Base-by-base conservation (phyloP, 2,113 vertebrate species). In the Rhinopomastus cyanomelas region DNA sequence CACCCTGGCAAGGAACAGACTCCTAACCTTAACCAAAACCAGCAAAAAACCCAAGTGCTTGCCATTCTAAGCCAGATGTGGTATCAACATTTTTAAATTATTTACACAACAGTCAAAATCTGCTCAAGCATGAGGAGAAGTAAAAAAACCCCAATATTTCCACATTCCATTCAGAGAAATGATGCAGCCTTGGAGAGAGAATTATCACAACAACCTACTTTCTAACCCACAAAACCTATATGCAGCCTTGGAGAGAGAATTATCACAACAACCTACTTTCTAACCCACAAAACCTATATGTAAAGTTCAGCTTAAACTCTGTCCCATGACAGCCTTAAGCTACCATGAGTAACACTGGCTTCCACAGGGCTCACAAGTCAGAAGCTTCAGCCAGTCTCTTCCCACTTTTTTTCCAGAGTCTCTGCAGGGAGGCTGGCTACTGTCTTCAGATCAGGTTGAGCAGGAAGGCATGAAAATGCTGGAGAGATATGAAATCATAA, bases 311-410 rank as follows among this genome's bases (percentile, higher is more conserved):
- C 51, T 25, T 52, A 68, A 92, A 66, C 42, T 74, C 68, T 49
- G 44, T 30, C 81, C 71, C 80, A 90, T 66, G 59, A 75, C 85
- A 88, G 85, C 92, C 91, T 86, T 67, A 84, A 91, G 93, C 82
- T 81, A 72, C 51, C 36, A 51, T 84, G 83, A 94, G 66, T 61
- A 93, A 89, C 30, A 44, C 18, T 11, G 30, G 16, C 42, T 82
- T 74, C 52, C 46, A 59, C 48, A 74, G 39, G 39, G 87, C 67
- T 71, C 56, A 56, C 56, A 77, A 89, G 32, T 8, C 56, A 81
- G 57, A 39, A 68, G 78, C 36, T 78, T 72, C 69, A 91, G 27
- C 27, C 65, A 72, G 49, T 12, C 53, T 71, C 68, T 80, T 56
- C 42, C 23, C 37, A 60, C 42, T 46, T 73, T 57, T 42, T 39